These are phyloP conservation scores for Stenchaetothrips biformis DNA, from an alignment of 2,888 invertebrate genomes.

Conservation along the genomic window DNA sequence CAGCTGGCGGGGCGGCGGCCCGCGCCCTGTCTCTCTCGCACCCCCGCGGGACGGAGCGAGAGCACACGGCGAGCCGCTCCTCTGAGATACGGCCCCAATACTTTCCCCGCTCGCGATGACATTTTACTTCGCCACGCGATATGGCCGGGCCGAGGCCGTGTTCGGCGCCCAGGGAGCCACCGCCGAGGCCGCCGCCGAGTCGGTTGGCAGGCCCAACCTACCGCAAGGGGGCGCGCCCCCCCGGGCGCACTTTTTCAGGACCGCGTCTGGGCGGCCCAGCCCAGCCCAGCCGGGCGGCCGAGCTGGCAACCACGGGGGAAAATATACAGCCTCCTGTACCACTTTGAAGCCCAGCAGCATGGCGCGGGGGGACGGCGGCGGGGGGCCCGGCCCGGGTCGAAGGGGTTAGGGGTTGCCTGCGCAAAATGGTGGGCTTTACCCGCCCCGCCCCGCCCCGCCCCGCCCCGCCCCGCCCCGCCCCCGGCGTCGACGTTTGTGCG, in stretches of 20 bases:
- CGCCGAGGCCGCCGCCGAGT: background rate
- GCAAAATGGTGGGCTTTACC: background rate
- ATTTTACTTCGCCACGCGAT: background rate
- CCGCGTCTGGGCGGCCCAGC: background rate
- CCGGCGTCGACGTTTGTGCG: background rate
- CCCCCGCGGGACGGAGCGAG: background rate
- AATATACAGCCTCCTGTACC: background rate
- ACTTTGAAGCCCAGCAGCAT: background rate
- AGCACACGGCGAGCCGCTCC: background rate
- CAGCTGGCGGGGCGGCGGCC: background rate
- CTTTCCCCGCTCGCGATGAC: background rate
- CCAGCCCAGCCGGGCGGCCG: background rate
- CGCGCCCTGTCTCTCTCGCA: background rate
- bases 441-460: background rate
- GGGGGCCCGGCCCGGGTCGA: background rate
- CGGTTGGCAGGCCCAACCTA: too few relatives aligned
- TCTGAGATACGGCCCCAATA: background rate
- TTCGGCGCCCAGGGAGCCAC: background rate
- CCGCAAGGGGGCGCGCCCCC: background rate
- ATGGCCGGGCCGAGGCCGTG: background rate
- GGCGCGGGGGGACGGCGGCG: background rate
- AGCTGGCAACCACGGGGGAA: background rate
- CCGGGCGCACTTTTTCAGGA: background rate
- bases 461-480: background rate
- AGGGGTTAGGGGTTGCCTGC: background rate